Conservation (phyloP, 1,140 invertebrate species). For the Pachypsylla venusta region DNA sequence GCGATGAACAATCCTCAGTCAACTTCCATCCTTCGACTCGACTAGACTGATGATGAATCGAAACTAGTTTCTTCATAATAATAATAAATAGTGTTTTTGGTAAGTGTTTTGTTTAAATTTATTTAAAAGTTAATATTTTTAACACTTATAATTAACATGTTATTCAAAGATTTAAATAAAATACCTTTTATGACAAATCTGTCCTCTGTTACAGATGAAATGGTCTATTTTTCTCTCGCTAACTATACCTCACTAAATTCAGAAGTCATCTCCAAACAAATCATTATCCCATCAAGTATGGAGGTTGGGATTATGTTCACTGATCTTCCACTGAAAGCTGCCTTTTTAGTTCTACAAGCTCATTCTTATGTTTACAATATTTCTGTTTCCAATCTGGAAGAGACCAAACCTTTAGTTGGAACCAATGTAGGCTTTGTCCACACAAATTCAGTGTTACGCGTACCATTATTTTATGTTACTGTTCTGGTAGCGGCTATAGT, state of each 20-base stretch:
- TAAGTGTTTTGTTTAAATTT: too few relatives aligned
- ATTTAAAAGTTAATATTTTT: too few relatives aligned
- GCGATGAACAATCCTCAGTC: too few relatives aligned
- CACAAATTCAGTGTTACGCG: slow-evolving; percentile 16
- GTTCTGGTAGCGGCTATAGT: slow-evolving; percentile 36
- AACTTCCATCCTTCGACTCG: too few relatives aligned
- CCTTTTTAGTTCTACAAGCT: slow-evolving; percentile 48
- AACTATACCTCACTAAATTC: not conserved
- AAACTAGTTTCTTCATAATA: too few relatives aligned
- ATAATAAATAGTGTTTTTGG: too few relatives aligned
- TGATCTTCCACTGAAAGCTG: slow-evolving; percentile 28
- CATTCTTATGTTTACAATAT: slow-evolving; percentile 45
- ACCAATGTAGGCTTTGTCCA: slow-evolving; percentile 46
- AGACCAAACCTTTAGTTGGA: slow-evolving; percentile 31
- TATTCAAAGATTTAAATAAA: too few relatives aligned
- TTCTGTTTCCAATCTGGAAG: slow-evolving; percentile 38
- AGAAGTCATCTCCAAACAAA: not conserved
- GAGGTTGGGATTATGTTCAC: not conserved
- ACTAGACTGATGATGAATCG: too few relatives aligned
- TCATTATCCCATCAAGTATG: not conserved
- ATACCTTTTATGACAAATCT: too few relatives aligned
- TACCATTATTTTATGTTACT: slow-evolving; percentile 30
- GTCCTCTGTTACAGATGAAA: not conserved
- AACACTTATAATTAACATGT: too few relatives aligned
- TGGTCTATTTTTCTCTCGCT: not conserved